phyloP scores from a whole-genome alignment of 2,888 invertebrate genomes.

The Portevinia maculata region DNA sequence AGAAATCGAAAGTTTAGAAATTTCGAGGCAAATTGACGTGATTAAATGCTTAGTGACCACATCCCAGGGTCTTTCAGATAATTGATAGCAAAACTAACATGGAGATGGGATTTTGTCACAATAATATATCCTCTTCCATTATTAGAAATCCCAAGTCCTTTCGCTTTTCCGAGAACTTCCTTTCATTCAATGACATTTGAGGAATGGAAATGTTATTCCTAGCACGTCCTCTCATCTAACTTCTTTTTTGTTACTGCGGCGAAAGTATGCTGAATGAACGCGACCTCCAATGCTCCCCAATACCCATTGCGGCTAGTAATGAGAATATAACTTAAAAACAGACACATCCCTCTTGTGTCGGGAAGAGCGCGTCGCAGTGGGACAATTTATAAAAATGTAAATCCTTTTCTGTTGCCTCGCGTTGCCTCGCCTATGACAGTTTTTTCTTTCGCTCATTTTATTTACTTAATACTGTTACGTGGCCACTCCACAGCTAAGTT shows the following conservation, averaged over 20 bases:
- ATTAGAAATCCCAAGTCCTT: constrained; percentile 23
- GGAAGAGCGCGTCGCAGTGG: constrained; percentile 15
- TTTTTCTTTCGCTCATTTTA: constrained; percentile 41
- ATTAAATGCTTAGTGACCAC: constrained; percentile 41
- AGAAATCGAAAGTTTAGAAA: constrained; percentile 50
- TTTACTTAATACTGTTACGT: constrained; percentile 68
- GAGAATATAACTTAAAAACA: constrained; percentile 67
- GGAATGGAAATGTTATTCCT: constrained; percentile 49
- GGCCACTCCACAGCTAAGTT: constrained; percentile 56
- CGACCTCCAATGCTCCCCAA: constrained; percentile 47
- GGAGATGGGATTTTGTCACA: constrained; percentile 60
- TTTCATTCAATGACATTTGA: constrained; percentile 52
- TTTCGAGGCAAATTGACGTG: constrained; percentile 18
- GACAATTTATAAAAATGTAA: constrained; percentile 72
- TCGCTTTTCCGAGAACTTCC: constrained; percentile 29
- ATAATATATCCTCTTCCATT: constrained; percentile 58
- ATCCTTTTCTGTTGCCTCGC: constrained; percentile 64
- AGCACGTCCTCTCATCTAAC: constrained; percentile 44
- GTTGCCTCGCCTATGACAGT: constrained; percentile 63
- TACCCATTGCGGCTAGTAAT: constrained; percentile 66
- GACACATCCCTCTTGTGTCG: constrained; percentile 14
- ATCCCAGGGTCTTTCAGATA: constrained; percentile 13
- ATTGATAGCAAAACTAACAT: constrained; percentile 50
- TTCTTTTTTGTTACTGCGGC: constrained; percentile 12
- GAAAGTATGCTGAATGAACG: constrained; percentile 38